Evolutionary conservation across 2,888 invertebrate species (phyloP).

Genomic region (Callinectes sapidus): DNA sequence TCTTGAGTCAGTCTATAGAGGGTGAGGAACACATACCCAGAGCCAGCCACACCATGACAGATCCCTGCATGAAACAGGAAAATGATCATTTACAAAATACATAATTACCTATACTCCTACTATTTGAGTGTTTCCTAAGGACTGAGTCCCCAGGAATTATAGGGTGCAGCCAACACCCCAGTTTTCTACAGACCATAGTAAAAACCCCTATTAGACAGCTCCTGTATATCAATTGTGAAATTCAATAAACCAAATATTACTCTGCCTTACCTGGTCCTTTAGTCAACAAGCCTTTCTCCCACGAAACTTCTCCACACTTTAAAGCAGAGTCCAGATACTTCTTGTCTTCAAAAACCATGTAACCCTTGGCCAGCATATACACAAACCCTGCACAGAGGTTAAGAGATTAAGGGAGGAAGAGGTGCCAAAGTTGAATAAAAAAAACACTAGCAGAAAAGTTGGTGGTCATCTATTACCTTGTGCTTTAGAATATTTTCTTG

Average conservation of each 20-base stretch:
- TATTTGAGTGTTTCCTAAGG: not conserved
- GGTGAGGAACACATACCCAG: conserved; percentile 87
- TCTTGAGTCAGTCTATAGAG: conserved; percentile 86
- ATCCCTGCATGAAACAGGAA: conserved; percentile 78
- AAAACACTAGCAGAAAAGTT: too few species aligned
- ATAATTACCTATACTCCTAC: conserved; percentile 14
- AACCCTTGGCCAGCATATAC: conserved; percentile 89
- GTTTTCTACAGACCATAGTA: too few species aligned
- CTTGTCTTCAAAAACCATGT: conserved; percentile 83
- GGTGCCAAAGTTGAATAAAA: too few species aligned
- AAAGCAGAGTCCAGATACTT: conserved; percentile 84
- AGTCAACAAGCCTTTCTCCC: conserved; percentile 87
- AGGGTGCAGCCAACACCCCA: too few species aligned
- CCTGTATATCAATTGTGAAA: too few species aligned
- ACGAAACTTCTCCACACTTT: conserved; percentile 83
- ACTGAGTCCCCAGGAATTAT: too few species aligned
- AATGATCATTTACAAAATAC: not conserved
- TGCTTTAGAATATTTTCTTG: too few species aligned
- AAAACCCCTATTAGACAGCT: too few species aligned
- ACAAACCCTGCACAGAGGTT: conserved; percentile 79
- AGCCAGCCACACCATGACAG: conserved; percentile 91
- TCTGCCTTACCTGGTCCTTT: conserved; percentile 84
- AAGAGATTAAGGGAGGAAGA: conserved; percentile 5
- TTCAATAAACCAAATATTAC: not conserved
- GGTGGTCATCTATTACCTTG: too few species aligned